Evolutionary conservation across 2,797 vertebrate genomes (phyloP).

Genomic region (Sebastolobus alascanus): DNA sequence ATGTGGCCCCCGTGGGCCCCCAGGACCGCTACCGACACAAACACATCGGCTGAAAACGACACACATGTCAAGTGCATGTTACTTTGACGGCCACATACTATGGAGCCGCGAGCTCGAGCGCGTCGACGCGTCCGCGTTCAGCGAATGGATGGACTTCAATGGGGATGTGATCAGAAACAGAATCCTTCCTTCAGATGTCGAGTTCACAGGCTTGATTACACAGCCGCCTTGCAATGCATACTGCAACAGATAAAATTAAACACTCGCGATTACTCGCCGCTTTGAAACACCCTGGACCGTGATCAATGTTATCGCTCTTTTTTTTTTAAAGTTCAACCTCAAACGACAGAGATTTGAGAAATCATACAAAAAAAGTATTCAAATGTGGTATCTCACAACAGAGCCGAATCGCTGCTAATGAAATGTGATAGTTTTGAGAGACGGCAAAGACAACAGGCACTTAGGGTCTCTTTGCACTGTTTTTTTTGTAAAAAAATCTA

Average conservation of each 20-base stretch:
- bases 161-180: conserved; percentile 82
- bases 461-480: conserved; percentile 59
- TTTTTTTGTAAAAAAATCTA: conserved; percentile 64
- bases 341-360: conserved; percentile 79
- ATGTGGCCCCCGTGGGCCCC: conserved; percentile 49
- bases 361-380: conserved; percentile 74
- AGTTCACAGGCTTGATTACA: conserved; percentile 87
- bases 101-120: conserved; percentile 49
- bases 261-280: conserved; percentile 79
- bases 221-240: conserved; percentile 80
- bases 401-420: conserved; percentile 70
- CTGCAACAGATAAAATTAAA: conserved; percentile 86
- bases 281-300: conserved; percentile 85
- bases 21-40: conserved; percentile 6
- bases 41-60: conserved; percentile 35
- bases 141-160: conserved; percentile 82
- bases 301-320: conserved; percentile 79
- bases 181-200: conserved; percentile 84
- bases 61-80: conserved; percentile 67
- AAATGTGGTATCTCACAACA: conserved; percentile 66
- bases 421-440: conserved; percentile 78
- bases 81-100: conserved; percentile 61
- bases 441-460: conserved; percentile 72
- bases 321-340: conserved; percentile 80
- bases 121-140: conserved; percentile 64